These are phyloP conservation scores for Vulpes lagopus DNA, from an alignment of 2,113 vertebrate species.

Conservation along the genomic window DNA sequence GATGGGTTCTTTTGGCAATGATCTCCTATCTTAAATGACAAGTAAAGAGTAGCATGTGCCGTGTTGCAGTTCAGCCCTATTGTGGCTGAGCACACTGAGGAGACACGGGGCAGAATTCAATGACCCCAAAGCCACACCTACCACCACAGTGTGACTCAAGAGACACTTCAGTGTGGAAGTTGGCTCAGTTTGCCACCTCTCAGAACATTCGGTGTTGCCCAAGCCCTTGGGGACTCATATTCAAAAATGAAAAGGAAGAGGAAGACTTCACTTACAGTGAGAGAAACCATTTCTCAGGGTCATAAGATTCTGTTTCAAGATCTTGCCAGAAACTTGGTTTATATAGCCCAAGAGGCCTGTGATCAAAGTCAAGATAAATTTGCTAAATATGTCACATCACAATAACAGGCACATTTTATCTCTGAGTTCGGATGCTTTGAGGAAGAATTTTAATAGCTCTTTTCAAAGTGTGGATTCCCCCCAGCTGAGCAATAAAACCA, in stretches of 20 bases:
- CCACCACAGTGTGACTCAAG: not conserved
- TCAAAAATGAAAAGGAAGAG: conserved; percentile 36
- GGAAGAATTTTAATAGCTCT: not conserved
- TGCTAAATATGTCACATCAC: not conserved
- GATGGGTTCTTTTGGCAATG: not conserved
- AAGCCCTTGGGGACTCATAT: not conserved
- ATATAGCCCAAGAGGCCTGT: conserved; percentile 2
- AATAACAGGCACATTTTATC: not conserved
- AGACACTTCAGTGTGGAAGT: not conserved
- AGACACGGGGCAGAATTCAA: not conserved
- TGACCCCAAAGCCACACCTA: not conserved
- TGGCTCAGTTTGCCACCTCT: not conserved
- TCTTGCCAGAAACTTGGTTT: conserved; percentile 43
- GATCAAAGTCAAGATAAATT: conserved; percentile 38
- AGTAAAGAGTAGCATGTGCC: not conserved
- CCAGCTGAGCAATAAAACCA: not conserved
- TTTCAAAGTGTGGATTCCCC: not conserved
- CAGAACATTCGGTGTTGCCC: not conserved
- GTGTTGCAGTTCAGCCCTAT: not conserved
- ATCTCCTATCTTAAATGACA: not conserved
- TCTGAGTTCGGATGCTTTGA: not conserved
- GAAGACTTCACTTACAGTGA: not conserved
- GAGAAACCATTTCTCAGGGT: not conserved
- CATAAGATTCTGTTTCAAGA: conserved; percentile 41
- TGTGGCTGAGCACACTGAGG: not conserved